Evolutionary conservation across 1,140 invertebrate genomes (phyloP), one percentile per base, ranked within the genome.

Genomic region (Danaus plexippus): DNA sequence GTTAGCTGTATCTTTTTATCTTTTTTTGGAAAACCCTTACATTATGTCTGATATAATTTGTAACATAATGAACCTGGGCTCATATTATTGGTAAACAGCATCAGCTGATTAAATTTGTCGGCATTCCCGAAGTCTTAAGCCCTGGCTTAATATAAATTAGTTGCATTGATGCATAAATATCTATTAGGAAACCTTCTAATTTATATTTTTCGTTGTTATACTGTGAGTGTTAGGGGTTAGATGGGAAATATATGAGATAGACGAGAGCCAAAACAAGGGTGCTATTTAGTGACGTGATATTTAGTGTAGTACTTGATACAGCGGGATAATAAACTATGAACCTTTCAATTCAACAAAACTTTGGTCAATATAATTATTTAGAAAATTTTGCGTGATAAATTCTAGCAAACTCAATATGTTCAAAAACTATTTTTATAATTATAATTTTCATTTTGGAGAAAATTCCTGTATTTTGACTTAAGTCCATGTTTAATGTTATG

Each of bases 201-300:
- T 81, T 77, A 82, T 81, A 82, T 85, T 85, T 85, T 85, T 85
- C 78, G 78, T 76, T 76, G 67, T 77, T 68, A 71, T 66, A 71
- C 65, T 75, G 22, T 6, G 22, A 32, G 22, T 32, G 66, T 71
- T 74, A 71, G 72, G 73, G 71, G 75, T 69, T 74, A 75, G 77
- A 80, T 73, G 75, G 72, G 61, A 47, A 56, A 54, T 51, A 57
- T 47, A 47, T 12, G n/a, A 15, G 45, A 55, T 61, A 61, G 52
- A 72, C 51, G 61, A 57, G 63, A 55, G 60, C 58, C 63, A 73
- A 83, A 80, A 83, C 75, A 83, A 71, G 77, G 80, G 77, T 62
- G 66, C 63, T 77, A 74, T 71, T 78, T 76, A 78, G 67, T 67
- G 64, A 62, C 63, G 64, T 69, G 67, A 72, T 67, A 54, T 61